Base-by-base conservation (phyloP, 2,113 vertebrate genomes). In the Propithecus coquereli region DNA sequence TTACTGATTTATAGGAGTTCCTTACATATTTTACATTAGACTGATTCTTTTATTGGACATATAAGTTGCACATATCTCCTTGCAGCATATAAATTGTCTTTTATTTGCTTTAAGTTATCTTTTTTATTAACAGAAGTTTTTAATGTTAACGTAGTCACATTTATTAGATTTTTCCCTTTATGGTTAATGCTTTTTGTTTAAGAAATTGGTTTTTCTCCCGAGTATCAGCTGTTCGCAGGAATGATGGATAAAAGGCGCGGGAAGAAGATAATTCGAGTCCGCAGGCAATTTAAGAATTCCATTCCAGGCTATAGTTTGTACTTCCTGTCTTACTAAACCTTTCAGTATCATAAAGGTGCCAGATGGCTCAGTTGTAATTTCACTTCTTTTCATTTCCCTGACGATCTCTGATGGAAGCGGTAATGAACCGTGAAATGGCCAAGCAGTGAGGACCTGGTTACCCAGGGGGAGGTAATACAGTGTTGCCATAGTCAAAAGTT, bases 111-210 rank as follows among this genome's bases (percentile, higher is more conserved):
- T 86, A 82, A 89, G 54, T 6, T 50, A 63, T 89, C 37, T 74
- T 89, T 76, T 84, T 95, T 85, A 76, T 86, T 32, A 85, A 83
- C n/a, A 63, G 45, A 77, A 79, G 3, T 68, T 96, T 86, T 88
- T 88, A 27, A 63, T 93, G 40, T 85, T 66, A 94, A 23, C 68
- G 0, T 87, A 89, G 82, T 95, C 11, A 13, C 34, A 30, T 61
- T 85, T 86, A 73, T 45, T 94, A 83, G 25, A 10, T 81, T 86
- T 95, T 92, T 57, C 74, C 12, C 59, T 81, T 89, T 91, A 71
- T 65, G 8, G n/a, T 54, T 94, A 94, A 70, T 85, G 65, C 34
- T 80, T 90, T 94, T 65, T 70, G 23, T 83, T 52, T 92, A 76
- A 94, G 50, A 87, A 94, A 76, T 85, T 34, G 2, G 13, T 76